Evolutionary conservation across 2,888 invertebrate genomes (phyloP), one percentile per base, ranked within the genome.

Genomic region (Minunthozetes semirufus): DNA sequence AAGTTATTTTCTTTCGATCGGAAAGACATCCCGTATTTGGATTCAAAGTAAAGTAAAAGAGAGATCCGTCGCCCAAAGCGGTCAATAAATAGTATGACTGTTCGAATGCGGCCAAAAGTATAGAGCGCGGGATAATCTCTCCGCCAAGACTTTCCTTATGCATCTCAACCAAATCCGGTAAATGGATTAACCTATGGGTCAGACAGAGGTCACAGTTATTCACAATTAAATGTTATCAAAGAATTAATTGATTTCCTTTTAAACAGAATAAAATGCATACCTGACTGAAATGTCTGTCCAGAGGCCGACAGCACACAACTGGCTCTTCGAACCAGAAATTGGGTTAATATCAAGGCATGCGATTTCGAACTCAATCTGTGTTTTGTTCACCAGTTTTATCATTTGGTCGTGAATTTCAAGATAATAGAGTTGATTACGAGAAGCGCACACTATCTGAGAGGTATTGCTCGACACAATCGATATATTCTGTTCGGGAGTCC

Each of bases 211-310:
- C 11, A 68, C 33, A 38, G 11, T n/a, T 33, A 33, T 5, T 33
- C 8, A 33, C 33, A 5, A 5, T 33, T 33, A 5, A 33, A n/a
- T n/a, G n/a, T n/a, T n/a, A n/a, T n/a, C n/a, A 61, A 61, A 61
- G 5, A 25, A 25, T 25, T 25, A 25, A n/a, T 25, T 19, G 27
- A 61, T 61, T 19, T 61, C 5, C 5, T 19, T 9, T 25, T 8
- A 53, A 53, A 53, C 5, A 53, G 19, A 63, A 11, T 29, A 11
- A 19, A 29, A 63, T 63, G 2, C 27, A 63, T 68, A 73, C 73
- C 63, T 86, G 46, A 94, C 93, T 0, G 94, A 94, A 80, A 97
- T 95, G 81, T 98, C 96, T 0, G 94, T 96, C 99, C 99, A 99
- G 68, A 98, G 85, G 0, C 97, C 97, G 13, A 97, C 93, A 19